phyloP scores from a whole-genome alignment of 2,113 vertebrate genomes.

The Saimiri boliviensis region DNA sequence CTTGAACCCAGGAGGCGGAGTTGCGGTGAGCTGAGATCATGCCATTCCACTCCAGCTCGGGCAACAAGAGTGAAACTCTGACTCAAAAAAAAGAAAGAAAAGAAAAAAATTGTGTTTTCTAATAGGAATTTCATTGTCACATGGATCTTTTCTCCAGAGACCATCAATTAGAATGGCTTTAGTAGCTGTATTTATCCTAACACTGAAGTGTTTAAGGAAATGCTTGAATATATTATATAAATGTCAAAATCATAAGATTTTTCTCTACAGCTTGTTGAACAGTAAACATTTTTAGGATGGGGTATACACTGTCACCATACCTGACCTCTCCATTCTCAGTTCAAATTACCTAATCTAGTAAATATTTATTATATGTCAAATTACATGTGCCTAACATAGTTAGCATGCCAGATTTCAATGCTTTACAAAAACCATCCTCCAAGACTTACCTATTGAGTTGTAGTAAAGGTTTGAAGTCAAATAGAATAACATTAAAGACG shows the following conservation, averaged over 20 bases:
- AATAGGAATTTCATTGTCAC: conserved; percentile 22
- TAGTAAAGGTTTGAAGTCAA: background rate
- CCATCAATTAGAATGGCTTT: background rate
- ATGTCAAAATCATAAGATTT: background rate
- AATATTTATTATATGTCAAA: background rate
- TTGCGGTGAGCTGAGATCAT: too few relatives aligned
- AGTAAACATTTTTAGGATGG: background rate
- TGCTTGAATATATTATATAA: background rate
- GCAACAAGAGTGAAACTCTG: too few relatives aligned
- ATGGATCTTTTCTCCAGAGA: background rate
- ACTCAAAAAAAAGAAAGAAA: too few relatives aligned
- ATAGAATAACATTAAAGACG: background rate
- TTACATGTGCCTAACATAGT: background rate
- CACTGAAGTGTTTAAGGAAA: background rate
- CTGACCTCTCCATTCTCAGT: background rate
- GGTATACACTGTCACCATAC: background rate
- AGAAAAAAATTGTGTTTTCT: background rate
- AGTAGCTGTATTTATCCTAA: background rate
- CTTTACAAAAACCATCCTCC: background rate
- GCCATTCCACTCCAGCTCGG: too few relatives aligned
- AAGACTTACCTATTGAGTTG: background rate
- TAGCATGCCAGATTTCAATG: background rate
- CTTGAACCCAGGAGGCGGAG: too few relatives aligned
- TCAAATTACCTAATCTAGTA: conserved; percentile 35
- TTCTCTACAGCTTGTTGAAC: background rate